These are phyloP conservation scores for Muraenolepis orangiensis DNA, from an alignment of 2,797 vertebrate genomes.

Conservation along the genomic window DNA sequence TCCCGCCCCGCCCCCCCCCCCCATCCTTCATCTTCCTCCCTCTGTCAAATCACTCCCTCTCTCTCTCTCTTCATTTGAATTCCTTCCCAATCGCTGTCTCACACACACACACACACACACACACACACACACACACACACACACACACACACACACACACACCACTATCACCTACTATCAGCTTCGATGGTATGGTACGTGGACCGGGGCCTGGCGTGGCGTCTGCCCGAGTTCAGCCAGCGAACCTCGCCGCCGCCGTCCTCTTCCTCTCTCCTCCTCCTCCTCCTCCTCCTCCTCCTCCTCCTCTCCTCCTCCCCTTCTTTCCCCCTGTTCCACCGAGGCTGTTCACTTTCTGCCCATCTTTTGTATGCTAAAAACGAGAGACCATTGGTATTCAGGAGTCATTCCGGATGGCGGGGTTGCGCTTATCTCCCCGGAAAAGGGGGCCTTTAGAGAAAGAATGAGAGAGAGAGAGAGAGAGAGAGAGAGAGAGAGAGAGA, in stretches of 20 bases:
- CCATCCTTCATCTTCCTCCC: not conserved
- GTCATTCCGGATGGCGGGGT: constrained; percentile 31
- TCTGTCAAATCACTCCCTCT: not conserved
- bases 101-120: too few relatives aligned
- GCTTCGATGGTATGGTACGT: not conserved
- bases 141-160: too few relatives aligned
- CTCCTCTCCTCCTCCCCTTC: not conserved
- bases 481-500: constrained; percentile 25
- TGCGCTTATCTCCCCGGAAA: constrained; percentile 55
- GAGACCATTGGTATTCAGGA: constrained; percentile 62
- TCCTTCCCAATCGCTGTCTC: not conserved
- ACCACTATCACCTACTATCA: not conserved
- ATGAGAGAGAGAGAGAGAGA: not conserved
- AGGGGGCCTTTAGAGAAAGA: constrained; percentile 50
- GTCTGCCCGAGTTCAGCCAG: too few relatives aligned
- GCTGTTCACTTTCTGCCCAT: constrained; percentile 28
- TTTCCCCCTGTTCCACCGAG: not conserved
- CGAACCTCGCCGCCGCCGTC: constrained; percentile 10
- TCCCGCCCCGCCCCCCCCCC: too few relatives aligned
- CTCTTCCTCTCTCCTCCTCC: not conserved
- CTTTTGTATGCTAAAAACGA: constrained; percentile 56
- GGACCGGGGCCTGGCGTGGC: not conserved
- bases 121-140: too few relatives aligned
- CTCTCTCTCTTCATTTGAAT: not conserved
- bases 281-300: not conserved